A percentile compares a stretch with the other conserved stretches of the same genome.
phyloP scores from a whole-genome alignment of 2,888 invertebrate species.

The Lysandra bellargus region DNA sequence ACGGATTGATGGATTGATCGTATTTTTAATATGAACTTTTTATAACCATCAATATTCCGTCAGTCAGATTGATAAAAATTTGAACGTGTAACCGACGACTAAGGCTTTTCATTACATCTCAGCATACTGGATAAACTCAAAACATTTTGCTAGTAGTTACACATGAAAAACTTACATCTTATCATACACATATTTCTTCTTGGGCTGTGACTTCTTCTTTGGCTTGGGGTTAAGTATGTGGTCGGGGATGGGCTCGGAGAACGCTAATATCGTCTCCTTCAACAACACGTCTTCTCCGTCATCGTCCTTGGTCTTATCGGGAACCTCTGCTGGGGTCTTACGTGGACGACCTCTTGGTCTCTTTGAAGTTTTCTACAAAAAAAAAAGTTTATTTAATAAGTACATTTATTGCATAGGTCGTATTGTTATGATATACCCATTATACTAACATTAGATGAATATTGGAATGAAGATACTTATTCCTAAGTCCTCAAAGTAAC shows the following conservation, averaged over 20 bases:
- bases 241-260: conserved; percentile 73
- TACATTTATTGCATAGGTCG: background rate
- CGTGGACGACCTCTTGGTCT: conserved; percentile 69
- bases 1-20: too few relatives aligned
- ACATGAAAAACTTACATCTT: conserved; percentile 61
- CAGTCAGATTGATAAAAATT: too few relatives aligned
- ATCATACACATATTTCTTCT: conserved; percentile 67
- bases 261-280: conserved; percentile 74
- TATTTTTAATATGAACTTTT: too few relatives aligned
- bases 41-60: too few relatives aligned
- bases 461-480: too few relatives aligned
- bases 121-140: too few relatives aligned
- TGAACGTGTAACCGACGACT: too few relatives aligned
- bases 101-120: too few relatives aligned
- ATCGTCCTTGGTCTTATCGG: conserved; percentile 45
- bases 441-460: too few relatives aligned
- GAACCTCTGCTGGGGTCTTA: conserved; percentile 47
- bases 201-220: conserved; percentile 51
- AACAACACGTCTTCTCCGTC: conserved; percentile 68
- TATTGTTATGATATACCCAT: too few relatives aligned
- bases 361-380: conserved; percentile 39
- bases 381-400: too few relatives aligned
- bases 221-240: conserved; percentile 71
- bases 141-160: background rate
- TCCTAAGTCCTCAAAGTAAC: too few relatives aligned